Evolutionary conservation across 2,797 vertebrate species (phyloP).

Genomic region (Macroramphosus scolopax): DNA sequence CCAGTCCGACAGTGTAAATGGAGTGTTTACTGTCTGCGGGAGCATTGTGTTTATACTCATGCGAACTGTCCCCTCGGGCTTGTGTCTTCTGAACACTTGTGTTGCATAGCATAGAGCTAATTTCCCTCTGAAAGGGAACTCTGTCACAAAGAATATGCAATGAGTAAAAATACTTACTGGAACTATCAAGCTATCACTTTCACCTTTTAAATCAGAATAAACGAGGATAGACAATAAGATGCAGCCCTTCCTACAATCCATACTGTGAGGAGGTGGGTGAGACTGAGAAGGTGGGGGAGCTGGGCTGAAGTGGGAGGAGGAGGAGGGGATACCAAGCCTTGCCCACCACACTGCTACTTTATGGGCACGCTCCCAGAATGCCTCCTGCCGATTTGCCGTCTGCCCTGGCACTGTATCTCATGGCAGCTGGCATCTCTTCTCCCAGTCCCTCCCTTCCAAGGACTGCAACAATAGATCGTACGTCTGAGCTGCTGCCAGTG

Average conservation of each 20-base stretch:
- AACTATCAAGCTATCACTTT: slow-evolving; percentile 5
- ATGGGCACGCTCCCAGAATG: slow-evolving; percentile 59
- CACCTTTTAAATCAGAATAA: slow-evolving; percentile 15
- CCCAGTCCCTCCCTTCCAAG: slow-evolving; percentile 24
- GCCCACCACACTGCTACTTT: slow-evolving; percentile 59
- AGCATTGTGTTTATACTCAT: slow-evolving; percentile 38
- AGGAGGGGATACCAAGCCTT: slow-evolving; percentile 47
- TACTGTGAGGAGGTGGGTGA: slow-evolving; percentile 73
- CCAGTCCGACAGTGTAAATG: slow-evolving; percentile 34
- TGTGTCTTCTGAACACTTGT: slow-evolving; percentile 38
- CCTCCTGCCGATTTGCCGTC: slow-evolving; percentile 75
- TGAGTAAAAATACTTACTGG: slow-evolving; percentile 20
- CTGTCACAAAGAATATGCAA: slow-evolving; percentile 39
- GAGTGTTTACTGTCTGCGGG: slow-evolving; percentile 24
- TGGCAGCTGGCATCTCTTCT: slow-evolving; percentile 63
- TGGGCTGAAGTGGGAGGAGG: slow-evolving; percentile 48
- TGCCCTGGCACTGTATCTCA: slow-evolving; percentile 68
- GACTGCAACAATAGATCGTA: slow-evolving; percentile 44
- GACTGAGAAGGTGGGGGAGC: slow-evolving; percentile 56
- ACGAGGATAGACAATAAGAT: slow-evolving; percentile 17
- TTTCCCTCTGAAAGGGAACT: slow-evolving; percentile 47
- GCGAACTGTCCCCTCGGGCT: slow-evolving; percentile 52
- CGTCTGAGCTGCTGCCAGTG: slow-evolving; percentile 19
- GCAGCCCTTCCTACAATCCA: slow-evolving; percentile 49
- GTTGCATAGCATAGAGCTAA: slow-evolving; percentile 46